Evolutionary conservation across 2,888 invertebrate species (phyloP), one percentile per base, ranked within the genome.

Genomic region (Auanema sp.): DNA sequence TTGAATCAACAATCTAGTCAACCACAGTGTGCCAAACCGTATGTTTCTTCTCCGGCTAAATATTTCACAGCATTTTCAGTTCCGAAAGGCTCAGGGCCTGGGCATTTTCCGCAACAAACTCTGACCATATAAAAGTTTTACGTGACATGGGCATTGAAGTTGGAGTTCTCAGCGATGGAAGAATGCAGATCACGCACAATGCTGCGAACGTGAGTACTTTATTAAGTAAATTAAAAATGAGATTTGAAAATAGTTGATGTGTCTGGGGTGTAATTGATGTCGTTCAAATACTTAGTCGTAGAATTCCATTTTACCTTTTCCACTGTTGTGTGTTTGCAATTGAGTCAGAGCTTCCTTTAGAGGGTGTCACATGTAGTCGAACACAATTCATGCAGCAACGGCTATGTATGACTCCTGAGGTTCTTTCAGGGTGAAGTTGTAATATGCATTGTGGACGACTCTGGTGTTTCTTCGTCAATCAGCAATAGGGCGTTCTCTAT

Each of bases 61-160:
- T 18, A 10, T 47, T 47, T 5, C 47, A 21, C 16, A 21, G n/a
- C n/a, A n/a, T 18, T 55, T 76, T 69, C 53, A 80, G 80, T 25
- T 64, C 65, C 10, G 80, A 79, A 24, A 68, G 80, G 1, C 71
- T 82, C 2, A 77, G 79, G 55, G 88, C 88, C 0, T 78, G 83
- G 23, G 86, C 86, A 58, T 87, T 87, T 75, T 85, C 90, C 72
- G 89, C 92, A 63, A 90, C 89, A 79, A 94, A 95, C 87, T 88
- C 91, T 61, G 90, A 92, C 60, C 96, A 97, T 87, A 85, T 94
- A 75, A 89, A 89, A 84, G 89, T 92, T 71, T 88, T 97, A 71
- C 89, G 90, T 65, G 90, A 92, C 84, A 95, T 97, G 94, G 97
- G 97, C 68, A 95, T 98, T 81, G 90, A 91, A 62, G 90, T 96